Evolutionary conservation across 2,113 vertebrate species (phyloP).

Genomic region (Cinclus cinclus): DNA sequence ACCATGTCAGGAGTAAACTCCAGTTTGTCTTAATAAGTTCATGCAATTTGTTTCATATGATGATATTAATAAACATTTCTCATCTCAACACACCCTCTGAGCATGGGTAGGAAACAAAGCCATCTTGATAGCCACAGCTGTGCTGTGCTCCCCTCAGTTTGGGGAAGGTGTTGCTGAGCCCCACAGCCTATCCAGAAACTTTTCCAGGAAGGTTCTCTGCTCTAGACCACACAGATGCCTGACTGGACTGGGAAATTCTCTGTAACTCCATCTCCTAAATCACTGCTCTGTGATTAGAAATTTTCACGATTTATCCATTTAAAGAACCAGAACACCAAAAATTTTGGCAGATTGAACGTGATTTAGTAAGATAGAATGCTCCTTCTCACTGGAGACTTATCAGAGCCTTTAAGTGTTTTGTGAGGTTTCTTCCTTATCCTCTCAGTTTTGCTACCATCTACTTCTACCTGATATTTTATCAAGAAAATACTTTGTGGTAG

Average conservation of each 20-base stretch:
- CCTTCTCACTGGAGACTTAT: not conserved
- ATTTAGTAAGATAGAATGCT: not conserved
- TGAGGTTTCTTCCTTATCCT: not conserved
- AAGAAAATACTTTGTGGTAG: not conserved
- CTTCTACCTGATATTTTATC: not conserved
- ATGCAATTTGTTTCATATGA: not conserved
- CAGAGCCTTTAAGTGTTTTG: not conserved
- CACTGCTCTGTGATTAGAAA: not conserved
- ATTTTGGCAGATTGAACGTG: not conserved
- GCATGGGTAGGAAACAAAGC: not conserved
- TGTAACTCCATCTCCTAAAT: not conserved
- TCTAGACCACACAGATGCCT: not conserved
- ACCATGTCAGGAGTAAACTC: not conserved
- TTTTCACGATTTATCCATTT: not conserved
- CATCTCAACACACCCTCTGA: not conserved
- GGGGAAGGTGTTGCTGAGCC: not conserved
- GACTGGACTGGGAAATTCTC: not conserved
- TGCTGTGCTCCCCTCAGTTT: not conserved
- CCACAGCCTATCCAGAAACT: not conserved
- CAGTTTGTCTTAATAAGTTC: not conserved
- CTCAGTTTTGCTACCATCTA: not conserved
- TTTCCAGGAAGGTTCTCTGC: not conserved
- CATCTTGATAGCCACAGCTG: not conserved
- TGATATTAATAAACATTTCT: not conserved
- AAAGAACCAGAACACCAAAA: not conserved